A percentile compares a stretch with the other conserved stretches of the same genome.
phyloP scores from a whole-genome alignment of 2,113 vertebrate species.

The Carassius carassius region DNA sequence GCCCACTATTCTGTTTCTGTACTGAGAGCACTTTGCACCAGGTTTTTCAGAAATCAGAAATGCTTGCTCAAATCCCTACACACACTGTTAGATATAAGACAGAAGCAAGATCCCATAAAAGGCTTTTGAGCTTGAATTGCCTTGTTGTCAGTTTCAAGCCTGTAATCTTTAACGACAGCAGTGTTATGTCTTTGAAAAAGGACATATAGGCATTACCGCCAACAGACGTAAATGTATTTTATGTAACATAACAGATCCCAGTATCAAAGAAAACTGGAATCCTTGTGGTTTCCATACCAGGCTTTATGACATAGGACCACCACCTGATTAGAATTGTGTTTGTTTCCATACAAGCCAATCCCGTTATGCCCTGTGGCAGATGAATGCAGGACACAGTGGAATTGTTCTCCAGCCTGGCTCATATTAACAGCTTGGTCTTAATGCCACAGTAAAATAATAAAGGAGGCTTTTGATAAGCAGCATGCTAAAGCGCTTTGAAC shows the following conservation, averaged over 20 bases:
- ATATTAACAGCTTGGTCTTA: slow-evolving; percentile 55
- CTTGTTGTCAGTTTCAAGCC: slow-evolving; percentile 24
- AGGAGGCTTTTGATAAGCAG: slow-evolving; percentile 63
- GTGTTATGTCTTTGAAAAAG: slow-evolving; percentile 1
- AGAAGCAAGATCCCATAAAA: background rate
- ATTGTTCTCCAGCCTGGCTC: slow-evolving; percentile 52
- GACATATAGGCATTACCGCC: background rate
- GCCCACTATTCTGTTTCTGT: background rate
- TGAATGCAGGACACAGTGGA: slow-evolving; percentile 60
- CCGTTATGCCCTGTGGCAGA: slow-evolving; percentile 63
- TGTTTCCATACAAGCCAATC: slow-evolving; percentile 51
- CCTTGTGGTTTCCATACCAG: slow-evolving; percentile 11
- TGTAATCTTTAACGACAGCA: background rate
- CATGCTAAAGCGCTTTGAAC: slow-evolving; percentile 57
- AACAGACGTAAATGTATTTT: background rate
- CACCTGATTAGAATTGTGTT: slow-evolving; percentile 27
- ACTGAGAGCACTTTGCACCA: too few relatives aligned
- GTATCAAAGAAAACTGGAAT: background rate
- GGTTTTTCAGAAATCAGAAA: background rate
- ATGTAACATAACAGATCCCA: background rate
- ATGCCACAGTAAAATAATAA: slow-evolving; percentile 56
- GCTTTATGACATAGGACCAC: background rate
- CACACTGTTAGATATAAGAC: slow-evolving; percentile 12
- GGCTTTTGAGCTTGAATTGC: background rate
- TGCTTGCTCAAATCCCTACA: background rate